Evolutionary conservation across 2,113 vertebrate species (phyloP), one percentile per base, ranked within the genome.

Genomic region (Toxostoma redivivum): DNA sequence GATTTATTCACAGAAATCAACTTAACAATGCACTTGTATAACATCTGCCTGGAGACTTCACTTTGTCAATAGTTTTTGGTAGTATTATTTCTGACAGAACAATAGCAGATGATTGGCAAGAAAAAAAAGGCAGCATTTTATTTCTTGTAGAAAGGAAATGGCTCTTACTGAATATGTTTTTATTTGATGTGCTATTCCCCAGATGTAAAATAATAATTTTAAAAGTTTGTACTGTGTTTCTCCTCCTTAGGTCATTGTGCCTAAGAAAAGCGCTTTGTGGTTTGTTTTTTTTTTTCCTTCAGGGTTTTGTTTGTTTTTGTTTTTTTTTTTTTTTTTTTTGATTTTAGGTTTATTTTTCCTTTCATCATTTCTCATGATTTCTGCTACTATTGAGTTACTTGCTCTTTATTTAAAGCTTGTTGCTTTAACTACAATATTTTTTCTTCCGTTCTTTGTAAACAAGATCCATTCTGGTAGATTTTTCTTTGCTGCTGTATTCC

Each of bases 151-250:
- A 79, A 69, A 92, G 31, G 61, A 93, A 96, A 95, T 54, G 61
- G 45, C 25, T 92, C 50, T 64, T 92, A 69, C 28, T 81, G 37
- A 92, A 71, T 84, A 19, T 91, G 71, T 38, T 93, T 95, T 95
- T 91, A 76, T 94, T 94, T 95, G 71, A 95, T 96, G 61, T 9
- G 7, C 50, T 81, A 66, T 92, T 96, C 56, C 78, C 83, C 70
- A 82, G 91, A 42, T 76, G 19, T 25, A 86, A 95, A 97, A 94
- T 92, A 94, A 93, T 79, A 93, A 69, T 93, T 97, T 96, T 91
- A 88, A 69, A 96, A 84, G 92, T 96, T 77, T 88, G 40, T 79
- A 45, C 66, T 78, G 72, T 19, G 11, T 89, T 96, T 64, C 51
- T 47, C 24, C n/a, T 92, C 51, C 83, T 73, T 54, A 54, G 40